Percentiles rank a stretch among this genome's conserved stretches.
Conservation (phyloP, 2,888 invertebrate species). For the Merodon equestris region DNA sequence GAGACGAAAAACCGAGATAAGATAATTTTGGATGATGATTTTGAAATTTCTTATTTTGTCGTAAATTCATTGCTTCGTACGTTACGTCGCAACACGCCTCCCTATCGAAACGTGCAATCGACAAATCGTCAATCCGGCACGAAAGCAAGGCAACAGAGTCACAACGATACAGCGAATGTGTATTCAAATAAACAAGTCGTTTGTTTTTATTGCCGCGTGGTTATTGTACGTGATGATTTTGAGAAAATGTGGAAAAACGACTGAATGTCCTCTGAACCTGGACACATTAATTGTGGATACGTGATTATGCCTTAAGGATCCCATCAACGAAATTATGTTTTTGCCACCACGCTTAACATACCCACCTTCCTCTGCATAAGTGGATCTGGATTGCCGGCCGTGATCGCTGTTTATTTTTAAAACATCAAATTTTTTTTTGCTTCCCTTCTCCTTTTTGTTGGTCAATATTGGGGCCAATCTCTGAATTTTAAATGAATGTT, state of each 20-base stretch:
- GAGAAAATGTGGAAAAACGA: constrained; percentile 34
- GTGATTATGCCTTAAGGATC: constrained; percentile 61
- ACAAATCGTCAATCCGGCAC: background rate
- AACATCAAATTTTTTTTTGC: constrained; percentile 28
- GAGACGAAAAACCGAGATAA: constrained; percentile 32
- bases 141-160: background rate
- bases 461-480: constrained; percentile 62
- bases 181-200: constrained; percentile 67
- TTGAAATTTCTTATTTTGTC: constrained; percentile 12
- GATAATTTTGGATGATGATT: constrained; percentile 35
- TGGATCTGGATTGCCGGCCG: constrained; percentile 4
- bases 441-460: constrained; percentile 30
- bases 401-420: constrained; percentile 52
- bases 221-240: constrained; percentile 66
- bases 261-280: constrained; percentile 63
- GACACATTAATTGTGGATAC: constrained; percentile 63
- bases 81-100: constrained; percentile 18
- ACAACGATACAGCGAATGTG: background rate
- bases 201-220: constrained; percentile 58
- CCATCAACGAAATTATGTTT: constrained; percentile 49
- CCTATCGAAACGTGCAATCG: constrained; percentile 9
- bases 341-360: constrained; percentile 11
- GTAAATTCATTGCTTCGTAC: constrained; percentile 41
- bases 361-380: background rate
- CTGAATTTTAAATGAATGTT: constrained; percentile 33